Evolutionary conservation across 2,888 invertebrate genomes (phyloP), one percentile per base, ranked within the genome.

Genomic region (Quadriops clusia): DNA sequence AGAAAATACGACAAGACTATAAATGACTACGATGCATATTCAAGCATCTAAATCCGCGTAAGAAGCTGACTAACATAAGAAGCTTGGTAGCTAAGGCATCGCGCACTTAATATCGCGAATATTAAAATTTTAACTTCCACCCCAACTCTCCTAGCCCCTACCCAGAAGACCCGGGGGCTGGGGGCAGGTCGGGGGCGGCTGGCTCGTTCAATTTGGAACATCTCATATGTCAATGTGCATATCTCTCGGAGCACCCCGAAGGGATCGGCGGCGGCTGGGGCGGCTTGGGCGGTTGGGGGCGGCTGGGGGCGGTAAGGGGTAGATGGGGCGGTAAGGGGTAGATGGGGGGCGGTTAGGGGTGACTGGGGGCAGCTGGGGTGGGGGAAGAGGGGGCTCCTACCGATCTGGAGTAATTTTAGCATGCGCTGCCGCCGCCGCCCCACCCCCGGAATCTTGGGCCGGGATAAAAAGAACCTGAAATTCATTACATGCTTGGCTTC

Each of bases 401-500:
- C n/a, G n/a, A n/a, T n/a, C n/a, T n/a, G n/a, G n/a, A n/a, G n/a
- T n/a, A n/a, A n/a, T n/a, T n/a, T n/a, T n/a, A n/a, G n/a, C 18
- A 18, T 18, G 7, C 18, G 18, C 18, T 18, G 12, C 11, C 17
- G 21, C 4, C n/a, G 14, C n/a, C 30, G 31, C 34, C 26, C n/a
- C n/a, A n/a, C n/a, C n/a, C n/a, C n/a, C 30, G 21, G 21, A 28
- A 27, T 24, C 22, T 25, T 20, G 33, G 30, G 26, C 45, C n/a
- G 41, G 44, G 46, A 50, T 47, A 48, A 46, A 49, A 45, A 49
- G 51, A 50, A 51, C 44, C 53, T 44, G 55, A 54, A 58, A 56
- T 58, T 58, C 58, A 58, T 58, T 58, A 58, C 55, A 58, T 56
- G 58, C 55, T 55, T 56, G 47, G 54, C 53, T 57, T 56, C 54